Base-by-base conservation (phyloP, 2,888 invertebrate genomes). In the Ferdinandea cuprea region DNA sequence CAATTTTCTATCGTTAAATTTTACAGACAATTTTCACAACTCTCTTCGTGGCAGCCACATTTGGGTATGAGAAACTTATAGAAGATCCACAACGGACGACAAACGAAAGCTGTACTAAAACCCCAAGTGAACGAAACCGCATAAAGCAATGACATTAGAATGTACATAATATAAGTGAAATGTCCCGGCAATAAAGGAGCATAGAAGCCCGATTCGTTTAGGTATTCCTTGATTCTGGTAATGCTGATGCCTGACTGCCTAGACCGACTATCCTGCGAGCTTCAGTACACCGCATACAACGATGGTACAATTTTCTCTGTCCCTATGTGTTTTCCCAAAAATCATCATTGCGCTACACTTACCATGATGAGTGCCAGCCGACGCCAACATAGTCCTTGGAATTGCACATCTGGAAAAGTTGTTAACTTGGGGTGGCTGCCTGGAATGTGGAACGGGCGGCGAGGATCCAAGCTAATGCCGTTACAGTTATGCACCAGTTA, bases 401-500 rank as follows among this genome's bases (percentile, higher is more conserved):
- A 72, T 73, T 73, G 52, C 63, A 83, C 72, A 83, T 73, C 56
- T 63, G 83, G 63, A 72, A 72, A 78, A 66, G 50, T 68, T 83
- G 44, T 56, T 54, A 50, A 37, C 46, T 56, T 19, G 17, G 48
- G 58, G 32, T 25, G 5, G 25, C 25, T 25, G 25, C 5, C 5
- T 25, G 25, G 25, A 3, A 25, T 32, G 32, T 32, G 9, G 3
- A 7, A 32, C 9, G n/a, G n/a, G 32, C 32, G 19, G 44, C 11
- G 7, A 42, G 42, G 17, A 13, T 3, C 11, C n/a, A 44, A 44
- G 44, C 59, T 68, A 69, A 63, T 58, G 50, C 77, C 52, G 73
- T 63, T 50, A 63, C 78, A 78, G 72, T 83, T 83, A 78, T 78
- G 83, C 78, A 78, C 68, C 58, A 81, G 78, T 73, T 83, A 83